Evolutionary conservation across 2,888 invertebrate genomes (phyloP), one percentile per base, ranked within the genome.

Genomic region (Protodeltote pygarga): DNA sequence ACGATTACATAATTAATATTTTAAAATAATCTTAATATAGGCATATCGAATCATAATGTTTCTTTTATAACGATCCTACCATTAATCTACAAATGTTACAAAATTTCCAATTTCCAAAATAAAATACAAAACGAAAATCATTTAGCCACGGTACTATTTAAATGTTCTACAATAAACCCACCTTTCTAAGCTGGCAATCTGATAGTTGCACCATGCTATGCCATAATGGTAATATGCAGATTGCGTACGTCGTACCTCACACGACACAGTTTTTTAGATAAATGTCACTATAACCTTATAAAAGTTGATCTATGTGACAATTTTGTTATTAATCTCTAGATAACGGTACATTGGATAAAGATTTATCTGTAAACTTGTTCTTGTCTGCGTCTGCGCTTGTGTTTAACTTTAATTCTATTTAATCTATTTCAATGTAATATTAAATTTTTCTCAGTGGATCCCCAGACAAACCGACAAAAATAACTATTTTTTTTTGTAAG

Each of bases 171-270:
- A 45, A 54, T 44, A 54, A 49, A 42, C 24, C 5, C 3, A 31
- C 55, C 52, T 59, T 63, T 63, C 55, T 57, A 55, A 59, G 70
- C 52, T 24, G 11, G 25, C 23, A 40, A 31, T 31, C 25, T 24
- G 40, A 47, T 47, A 62, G 29, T 65, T 67, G 64, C 70, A 55
- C 50, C 67, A 70, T 32, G 29, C 39, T 35, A 41, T 50, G 50
- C 57, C 59, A 59, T 67, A 67, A 64, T 46, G 17, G 54, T 61
- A 40, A 53, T 44, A 34, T n/a, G 20, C 20, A 33, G 24, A 39
- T 68, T 68, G 69, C 66, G 54, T 21, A 23, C 54, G 34, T 29
- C 66, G 62, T 69, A n/a, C n/a, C n/a, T n/a, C 65, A 67, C 50
- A 17, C 37, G 64, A 37, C 60, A 69, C 37, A 68, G 42, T 68